phyloP scores from a whole-genome alignment of 2,888 invertebrate genomes.

The Ochropacha duplaris region DNA sequence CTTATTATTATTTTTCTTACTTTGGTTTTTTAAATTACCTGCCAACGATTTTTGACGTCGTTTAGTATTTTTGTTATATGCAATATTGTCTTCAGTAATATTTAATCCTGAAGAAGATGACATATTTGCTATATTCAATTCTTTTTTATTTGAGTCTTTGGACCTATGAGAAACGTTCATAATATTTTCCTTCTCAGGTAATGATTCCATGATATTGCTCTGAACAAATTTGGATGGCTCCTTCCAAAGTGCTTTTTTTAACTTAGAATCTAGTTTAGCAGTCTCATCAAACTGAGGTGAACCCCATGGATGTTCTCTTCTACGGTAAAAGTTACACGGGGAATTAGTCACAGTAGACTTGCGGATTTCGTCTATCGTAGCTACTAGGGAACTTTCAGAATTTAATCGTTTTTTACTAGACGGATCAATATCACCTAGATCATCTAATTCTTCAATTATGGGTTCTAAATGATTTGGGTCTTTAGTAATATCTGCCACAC shows the following conservation, averaged over 20 bases:
- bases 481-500: slow-evolving; percentile 75
- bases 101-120: slow-evolving; percentile 31
- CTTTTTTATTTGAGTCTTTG: slow-evolving; percentile 55
- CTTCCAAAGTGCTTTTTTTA: slow-evolving; percentile 75
- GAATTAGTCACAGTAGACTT: slow-evolving; percentile 82
- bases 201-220: slow-evolving; percentile 70
- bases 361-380: slow-evolving; percentile 85
- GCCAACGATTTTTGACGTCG: slow-evolving; percentile 51
- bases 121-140: slow-evolving; percentile 36
- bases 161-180: slow-evolving; percentile 47
- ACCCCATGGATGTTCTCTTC: slow-evolving; percentile 78
- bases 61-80: slow-evolving; percentile 49
- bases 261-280: slow-evolving; percentile 57
- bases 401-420: slow-evolving; percentile 68
- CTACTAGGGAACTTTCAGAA: slow-evolving; percentile 84
- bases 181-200: slow-evolving; percentile 70
- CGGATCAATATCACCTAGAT: slow-evolving; percentile 71
- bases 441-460: slow-evolving; percentile 83
- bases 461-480: slow-evolving; percentile 81
- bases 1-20: slow-evolving; percentile 54
- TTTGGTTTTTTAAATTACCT: slow-evolving; percentile 44
- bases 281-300: slow-evolving; percentile 62
- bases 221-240: slow-evolving; percentile 72
- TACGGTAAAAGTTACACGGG: slow-evolving; percentile 81
- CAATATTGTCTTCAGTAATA: slow-evolving; percentile 31